A percentile compares a stretch with the other conserved stretches of the same genome.
These are phyloP conservation scores for Enteromius thamalakanensis DNA, from an alignment of 2,797 vertebrate genomes.

Conservation along the genomic window DNA sequence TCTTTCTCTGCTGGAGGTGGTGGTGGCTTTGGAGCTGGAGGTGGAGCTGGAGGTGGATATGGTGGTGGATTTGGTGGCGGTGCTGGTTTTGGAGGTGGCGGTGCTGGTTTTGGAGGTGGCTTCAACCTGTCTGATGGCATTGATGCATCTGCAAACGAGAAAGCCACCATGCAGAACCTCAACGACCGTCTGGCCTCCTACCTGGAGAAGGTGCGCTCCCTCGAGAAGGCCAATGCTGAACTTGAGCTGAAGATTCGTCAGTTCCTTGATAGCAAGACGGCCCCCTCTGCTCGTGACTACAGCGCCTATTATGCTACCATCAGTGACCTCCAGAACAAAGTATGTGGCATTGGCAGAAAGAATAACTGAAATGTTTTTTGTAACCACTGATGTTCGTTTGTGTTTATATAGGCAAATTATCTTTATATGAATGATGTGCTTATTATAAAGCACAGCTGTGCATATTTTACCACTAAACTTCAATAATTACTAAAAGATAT, in stretches of 20 bases:
- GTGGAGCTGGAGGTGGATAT: not conserved
- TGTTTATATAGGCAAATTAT: not conserved
- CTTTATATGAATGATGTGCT: not conserved
- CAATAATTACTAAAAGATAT: not conserved
- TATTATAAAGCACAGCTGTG: not conserved
- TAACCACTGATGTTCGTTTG: not conserved
- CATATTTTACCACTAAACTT: not conserved
- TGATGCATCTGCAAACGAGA: slow-evolving; percentile 65
- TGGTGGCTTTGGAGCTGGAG: not conserved
- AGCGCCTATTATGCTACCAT: slow-evolving; percentile 76
- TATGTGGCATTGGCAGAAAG: slow-evolving; percentile 60
- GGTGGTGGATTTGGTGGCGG: not conserved
- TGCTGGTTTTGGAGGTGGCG: not conserved
- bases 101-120: slow-evolving; percentile 3
- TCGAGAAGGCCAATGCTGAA: slow-evolving; percentile 83
- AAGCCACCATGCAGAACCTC: slow-evolving; percentile 88
- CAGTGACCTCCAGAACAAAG: slow-evolving; percentile 82
- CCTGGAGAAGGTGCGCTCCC: slow-evolving; percentile 82
- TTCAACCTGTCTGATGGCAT: not conserved
- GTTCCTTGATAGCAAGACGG: slow-evolving; percentile 75
- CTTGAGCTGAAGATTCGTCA: slow-evolving; percentile 86
- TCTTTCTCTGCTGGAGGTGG: slow-evolving; percentile 45
- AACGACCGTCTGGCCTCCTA: slow-evolving; percentile 89
- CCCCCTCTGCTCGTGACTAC: slow-evolving; percentile 75
- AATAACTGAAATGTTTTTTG: not conserved